Evolutionary conservation across 2,888 invertebrate genomes (phyloP), one percentile per base, ranked within the genome.

Genomic region (Odontocerum albicorne): DNA sequence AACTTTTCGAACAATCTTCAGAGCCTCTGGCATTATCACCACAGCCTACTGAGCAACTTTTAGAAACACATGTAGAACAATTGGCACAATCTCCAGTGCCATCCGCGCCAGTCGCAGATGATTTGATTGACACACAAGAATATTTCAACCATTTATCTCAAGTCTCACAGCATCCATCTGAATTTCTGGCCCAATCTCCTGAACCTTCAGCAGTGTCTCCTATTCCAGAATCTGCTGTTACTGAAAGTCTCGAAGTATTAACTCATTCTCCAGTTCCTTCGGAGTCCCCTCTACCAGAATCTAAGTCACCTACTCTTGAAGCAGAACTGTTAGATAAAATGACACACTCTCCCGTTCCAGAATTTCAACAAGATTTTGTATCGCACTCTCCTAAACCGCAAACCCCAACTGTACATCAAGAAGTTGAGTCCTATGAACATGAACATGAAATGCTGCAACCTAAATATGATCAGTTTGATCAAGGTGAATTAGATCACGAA

Each of bases 381-480:
- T 46, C n/a, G n/a, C n/a, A n/a, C n/a, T n/a, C n/a, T n/a, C n/a
- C 15, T 19, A 21, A 39, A 39, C 13, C 20, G 12, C 10, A 39
- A 39, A 21, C 19, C 16, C 16, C 39, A 10, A 20, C 12, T 70
- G 63, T 66, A 0, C 68, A 68, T 64, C 71, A 71, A 0, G 65
- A 68, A 39, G 66, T 68, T 0, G 69, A 70, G 0, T n/a, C n/a
- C n/a, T n/a, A n/a, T n/a, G n/a, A n/a, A n/a, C n/a, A n/a, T n/a
- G n/a, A n/a, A n/a, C n/a, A n/a, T n/a, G n/a, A n/a, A n/a, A n/a
- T n/a, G n/a, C n/a, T n/a, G n/a, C n/a, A n/a, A n/a, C n/a, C n/a
- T n/a, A n/a, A n/a, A n/a, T n/a, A n/a, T n/a, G 63, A 64, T 7
- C 68, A 68, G 16, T 66, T 70, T 7, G 64, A 68, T 33, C 61